Evolutionary conservation across 2,113 vertebrate genomes (phyloP).

Genomic region (Drymodes brunneopygia): DNA sequence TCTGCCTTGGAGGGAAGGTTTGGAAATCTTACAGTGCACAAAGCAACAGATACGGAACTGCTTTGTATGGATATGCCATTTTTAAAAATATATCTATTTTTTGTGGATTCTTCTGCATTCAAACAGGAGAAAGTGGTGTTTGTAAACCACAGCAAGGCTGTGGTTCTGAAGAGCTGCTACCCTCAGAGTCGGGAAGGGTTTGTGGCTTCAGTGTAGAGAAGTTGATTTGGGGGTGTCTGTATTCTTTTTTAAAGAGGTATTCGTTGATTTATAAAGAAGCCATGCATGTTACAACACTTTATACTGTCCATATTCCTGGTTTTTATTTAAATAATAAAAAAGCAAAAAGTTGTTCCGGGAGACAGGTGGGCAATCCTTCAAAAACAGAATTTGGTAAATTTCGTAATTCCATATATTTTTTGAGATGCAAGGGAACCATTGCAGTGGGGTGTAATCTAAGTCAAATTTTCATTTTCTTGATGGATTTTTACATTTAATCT

Average conservation of each 20-base stretch:
- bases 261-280: neutral
- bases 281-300: rapidly evolving
- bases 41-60: neutral
- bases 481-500: neutral
- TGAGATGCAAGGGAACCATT: neutral
- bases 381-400: neutral
- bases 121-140: neutral
- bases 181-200: neutral
- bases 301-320: neutral
- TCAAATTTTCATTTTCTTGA: neutral
- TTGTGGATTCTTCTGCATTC: neutral
- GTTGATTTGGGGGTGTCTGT: neutral
- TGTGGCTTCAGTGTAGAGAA: neutral
- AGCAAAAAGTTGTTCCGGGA: neutral
- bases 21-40: neutral
- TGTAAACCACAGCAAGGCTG: neutral
- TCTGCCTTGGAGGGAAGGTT: neutral
- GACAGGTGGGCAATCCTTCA: neutral
- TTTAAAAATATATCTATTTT: rapidly evolving
- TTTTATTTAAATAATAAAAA: neutral
- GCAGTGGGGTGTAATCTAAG: neutral
- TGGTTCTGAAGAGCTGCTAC: neutral
- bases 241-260: neutral
- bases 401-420: rapidly evolving
- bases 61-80: neutral